Base-by-base conservation (phyloP, 2,888 invertebrate genomes). In the Rhimphoctona megacephalus region DNA sequence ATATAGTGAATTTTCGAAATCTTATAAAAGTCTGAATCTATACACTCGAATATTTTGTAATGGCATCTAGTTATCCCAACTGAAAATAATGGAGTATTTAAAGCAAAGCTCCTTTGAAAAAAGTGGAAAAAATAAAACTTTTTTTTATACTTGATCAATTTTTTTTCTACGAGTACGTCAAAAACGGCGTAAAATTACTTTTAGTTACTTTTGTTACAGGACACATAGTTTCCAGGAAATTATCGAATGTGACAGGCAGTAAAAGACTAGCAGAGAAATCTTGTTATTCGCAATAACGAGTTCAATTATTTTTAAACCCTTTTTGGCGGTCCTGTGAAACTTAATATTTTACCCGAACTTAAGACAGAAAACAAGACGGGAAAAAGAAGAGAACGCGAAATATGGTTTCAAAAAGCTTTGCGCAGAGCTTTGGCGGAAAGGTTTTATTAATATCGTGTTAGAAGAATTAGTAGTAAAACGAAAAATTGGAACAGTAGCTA, bases 401-500 rank as follows among this genome's bases (percentile, higher is more conserved):
- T 22, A 49, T 67, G n/a, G 64, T 57, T 70, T 64, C 33, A 22
- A 39, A 80, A 80, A 83, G 77, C 83, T 81, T 73, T 36, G 39
- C 19, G 9, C 43, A 36, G 25, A 64, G 84, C 78, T 81, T 73
- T 49, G 19, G 17, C 52, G 49, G 6, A 25, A 73, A 66, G 54
- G 7, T 36, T 81, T 81, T 66, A 83, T 77, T 79, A 82, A 80
- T 80, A 73, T 83, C 85, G 87, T 67, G 74, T 74, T 66, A 81
- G 81, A 86, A 86, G 80, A 61, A 72, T 76, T 76, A 43, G n/a
- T 46, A 74, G 64, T 64, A 25, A 33, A 74, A 81, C 83, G 77
- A 85, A 85, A 70, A 89, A 89, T 88, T 87, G 72, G 77, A 87
- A 73, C 76, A 66, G 85, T 76, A 86, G 88, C 90, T 91, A 91